These are phyloP conservation scores for Pachymerium ferrugineum DNA, from an alignment of 2,888 invertebrate genomes.

Conservation along the genomic window DNA sequence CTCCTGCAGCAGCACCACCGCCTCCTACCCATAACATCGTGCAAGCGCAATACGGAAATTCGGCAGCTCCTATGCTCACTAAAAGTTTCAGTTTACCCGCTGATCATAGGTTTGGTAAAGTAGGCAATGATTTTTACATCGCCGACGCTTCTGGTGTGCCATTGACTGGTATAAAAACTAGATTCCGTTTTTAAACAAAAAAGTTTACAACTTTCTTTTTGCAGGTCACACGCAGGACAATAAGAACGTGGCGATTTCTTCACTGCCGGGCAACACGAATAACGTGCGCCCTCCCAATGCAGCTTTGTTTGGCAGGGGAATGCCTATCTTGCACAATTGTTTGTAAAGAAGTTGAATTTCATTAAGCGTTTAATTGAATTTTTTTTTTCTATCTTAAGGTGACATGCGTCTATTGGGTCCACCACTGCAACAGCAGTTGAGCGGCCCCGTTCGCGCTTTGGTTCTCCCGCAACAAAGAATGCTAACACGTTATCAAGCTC, in stretches of 20 bases:
- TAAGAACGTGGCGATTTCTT: slow-evolving; percentile 29
- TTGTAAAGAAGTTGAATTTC: not conserved
- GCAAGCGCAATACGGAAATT: slow-evolving; percentile 30
- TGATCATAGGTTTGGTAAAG: slow-evolving; percentile 37
- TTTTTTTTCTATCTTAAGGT: slow-evolving; percentile 29
- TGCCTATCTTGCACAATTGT: no score
- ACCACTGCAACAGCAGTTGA: slow-evolving; percentile 39
- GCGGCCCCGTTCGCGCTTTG: slow-evolving; percentile 35
- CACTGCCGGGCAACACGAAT: slow-evolving; percentile 28
- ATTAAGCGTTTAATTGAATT: not conserved
- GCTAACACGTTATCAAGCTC: slow-evolving; percentile 38
- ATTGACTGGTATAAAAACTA: not conserved
- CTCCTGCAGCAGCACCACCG: slow-evolving; percentile 32
- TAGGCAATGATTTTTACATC: slow-evolving; percentile 34
- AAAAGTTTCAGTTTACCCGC: slow-evolving; percentile 36
- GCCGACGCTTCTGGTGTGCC: slow-evolving; percentile 32
- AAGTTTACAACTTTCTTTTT: not conserved
- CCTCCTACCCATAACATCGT: slow-evolving; percentile 29
- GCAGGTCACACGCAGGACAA: slow-evolving; percentile 25
- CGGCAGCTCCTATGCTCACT: slow-evolving; percentile 32
- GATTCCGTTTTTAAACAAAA: not conserved
- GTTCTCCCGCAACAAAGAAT: slow-evolving; percentile 39
- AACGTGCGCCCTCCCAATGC: slow-evolving; percentile 34
- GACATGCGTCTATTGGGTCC: slow-evolving; percentile 39
- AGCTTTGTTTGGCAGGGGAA: slow-evolving; percentile 35